Evolutionary conservation across 2,888 invertebrate genomes (phyloP).

Genomic region (Mermis nigrescens): DNA sequence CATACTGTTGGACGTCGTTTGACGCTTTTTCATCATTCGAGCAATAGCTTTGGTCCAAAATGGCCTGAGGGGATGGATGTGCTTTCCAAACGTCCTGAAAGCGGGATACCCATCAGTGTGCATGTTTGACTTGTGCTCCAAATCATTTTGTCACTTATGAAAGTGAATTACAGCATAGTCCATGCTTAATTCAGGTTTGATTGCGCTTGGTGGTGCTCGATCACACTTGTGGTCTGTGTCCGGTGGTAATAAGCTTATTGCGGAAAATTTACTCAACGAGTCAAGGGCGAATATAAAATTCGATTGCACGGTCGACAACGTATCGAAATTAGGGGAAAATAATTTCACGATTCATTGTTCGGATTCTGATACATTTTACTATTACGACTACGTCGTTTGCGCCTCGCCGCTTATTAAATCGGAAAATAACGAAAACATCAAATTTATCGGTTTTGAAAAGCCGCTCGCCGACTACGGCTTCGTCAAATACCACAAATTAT

Average conservation of each 20-base stretch:
- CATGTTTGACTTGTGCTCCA: no score
- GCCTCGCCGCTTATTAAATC: conserved; percentile 40
- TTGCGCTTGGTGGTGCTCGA: conserved; percentile 42
- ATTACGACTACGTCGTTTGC: conserved; percentile 43
- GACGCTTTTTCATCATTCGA: no score
- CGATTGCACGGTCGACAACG: not conserved
- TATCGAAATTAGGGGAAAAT: conserved; percentile 6
- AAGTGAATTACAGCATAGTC: conserved; percentile 3
- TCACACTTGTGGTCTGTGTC: conserved; percentile 42
- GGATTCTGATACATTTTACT: not conserved
- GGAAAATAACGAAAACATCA: not conserved
- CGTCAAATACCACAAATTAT: conserved; percentile 38
- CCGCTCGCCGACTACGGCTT: not conserved
- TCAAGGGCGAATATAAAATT: conserved; percentile 35
- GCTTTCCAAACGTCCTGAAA: no score
- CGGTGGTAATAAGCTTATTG: conserved; percentile 43
- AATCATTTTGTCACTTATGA: no score
- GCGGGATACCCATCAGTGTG: no score
- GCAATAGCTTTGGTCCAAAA: no score
- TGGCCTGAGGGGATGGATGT: no score
- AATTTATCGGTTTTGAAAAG: not conserved
- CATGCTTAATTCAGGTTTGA: conserved; percentile 31
- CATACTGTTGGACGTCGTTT: no score
- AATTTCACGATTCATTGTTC: not conserved
- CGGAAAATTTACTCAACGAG: conserved; percentile 32